Evolutionary conservation across 2,888 invertebrate genomes (phyloP).

Genomic region (Melinaea menophilus): DNA sequence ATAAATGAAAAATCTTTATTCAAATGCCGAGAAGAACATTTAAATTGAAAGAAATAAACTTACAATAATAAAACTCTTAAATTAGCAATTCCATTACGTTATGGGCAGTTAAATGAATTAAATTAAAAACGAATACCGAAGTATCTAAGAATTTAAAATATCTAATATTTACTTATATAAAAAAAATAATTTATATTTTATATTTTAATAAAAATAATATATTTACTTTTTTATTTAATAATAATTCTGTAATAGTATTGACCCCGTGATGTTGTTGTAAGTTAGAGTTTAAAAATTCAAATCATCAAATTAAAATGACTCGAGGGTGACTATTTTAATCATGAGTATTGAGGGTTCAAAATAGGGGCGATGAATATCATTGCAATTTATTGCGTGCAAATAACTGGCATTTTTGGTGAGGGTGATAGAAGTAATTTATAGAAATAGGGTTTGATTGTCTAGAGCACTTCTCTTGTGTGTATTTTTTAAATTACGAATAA

Average conservation of each 20-base stretch:
- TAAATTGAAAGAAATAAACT: conserved; percentile 31
- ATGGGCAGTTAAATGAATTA: conserved; percentile 36
- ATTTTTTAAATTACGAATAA: background rate
- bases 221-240: too few species aligned
- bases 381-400: conserved; percentile 37
- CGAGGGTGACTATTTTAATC: conserved; percentile 21
- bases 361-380: conserved; percentile 33
- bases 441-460: conserved; percentile 13
- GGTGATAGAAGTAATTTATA: conserved; percentile 19
- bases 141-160: conserved; percentile 1
- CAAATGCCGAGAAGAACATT: conserved; percentile 24
- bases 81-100: conserved; percentile 35
- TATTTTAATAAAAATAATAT: too few species aligned
- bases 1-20: conserved; percentile 33
- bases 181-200: too few species aligned
- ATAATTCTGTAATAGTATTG: background rate
- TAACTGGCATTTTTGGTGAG: conserved; percentile 23
- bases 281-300: conserved; percentile 31
- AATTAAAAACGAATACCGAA: conserved; percentile 32
- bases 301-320: conserved; percentile 19
- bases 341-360: conserved; percentile 25
- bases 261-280: background rate
- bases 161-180: background rate
- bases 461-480: background rate
- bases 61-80: conserved; percentile 34